phyloP scores from a whole-genome alignment of 2,113 vertebrate genomes.

The Gadus macrocephalus region DNA sequence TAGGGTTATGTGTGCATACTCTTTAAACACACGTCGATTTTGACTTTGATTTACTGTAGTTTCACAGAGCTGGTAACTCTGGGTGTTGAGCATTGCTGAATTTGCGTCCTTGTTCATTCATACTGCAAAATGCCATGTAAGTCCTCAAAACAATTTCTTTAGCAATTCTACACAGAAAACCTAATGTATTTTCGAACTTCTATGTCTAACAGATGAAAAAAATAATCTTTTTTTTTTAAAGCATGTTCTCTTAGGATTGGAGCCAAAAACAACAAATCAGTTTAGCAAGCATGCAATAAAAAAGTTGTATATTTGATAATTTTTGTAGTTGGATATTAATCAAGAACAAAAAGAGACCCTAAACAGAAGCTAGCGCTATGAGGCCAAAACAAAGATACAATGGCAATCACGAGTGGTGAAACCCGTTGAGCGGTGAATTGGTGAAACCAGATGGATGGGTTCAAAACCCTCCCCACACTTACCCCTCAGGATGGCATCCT shows the following conservation, averaged over 20 bases:
- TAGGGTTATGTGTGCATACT: too few species aligned
- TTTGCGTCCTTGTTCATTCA: background rate
- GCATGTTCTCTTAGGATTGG: conserved; percentile 2
- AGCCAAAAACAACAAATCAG: background rate
- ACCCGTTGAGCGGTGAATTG: background rate
- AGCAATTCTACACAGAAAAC: conserved; percentile 17
- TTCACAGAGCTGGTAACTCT: background rate
- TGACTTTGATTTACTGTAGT: too few species aligned
- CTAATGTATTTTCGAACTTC: background rate
- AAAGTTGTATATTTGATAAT: background rate
- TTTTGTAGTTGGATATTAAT: background rate
- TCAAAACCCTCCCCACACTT: background rate
- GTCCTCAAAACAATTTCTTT: background rate
- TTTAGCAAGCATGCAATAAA: background rate
- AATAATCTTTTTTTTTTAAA: background rate
- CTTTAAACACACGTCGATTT: too few species aligned
- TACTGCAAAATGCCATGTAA: background rate
- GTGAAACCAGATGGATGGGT: background rate
- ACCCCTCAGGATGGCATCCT: background rate
- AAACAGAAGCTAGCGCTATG: background rate
- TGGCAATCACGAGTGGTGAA: background rate
- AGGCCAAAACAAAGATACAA: background rate
- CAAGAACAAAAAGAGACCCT: background rate
- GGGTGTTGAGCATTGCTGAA: conserved; percentile 12
- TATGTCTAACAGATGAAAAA: background rate